phyloP scores from a whole-genome alignment of 2,888 invertebrate genomes.

The Steromphala cineraria region DNA sequence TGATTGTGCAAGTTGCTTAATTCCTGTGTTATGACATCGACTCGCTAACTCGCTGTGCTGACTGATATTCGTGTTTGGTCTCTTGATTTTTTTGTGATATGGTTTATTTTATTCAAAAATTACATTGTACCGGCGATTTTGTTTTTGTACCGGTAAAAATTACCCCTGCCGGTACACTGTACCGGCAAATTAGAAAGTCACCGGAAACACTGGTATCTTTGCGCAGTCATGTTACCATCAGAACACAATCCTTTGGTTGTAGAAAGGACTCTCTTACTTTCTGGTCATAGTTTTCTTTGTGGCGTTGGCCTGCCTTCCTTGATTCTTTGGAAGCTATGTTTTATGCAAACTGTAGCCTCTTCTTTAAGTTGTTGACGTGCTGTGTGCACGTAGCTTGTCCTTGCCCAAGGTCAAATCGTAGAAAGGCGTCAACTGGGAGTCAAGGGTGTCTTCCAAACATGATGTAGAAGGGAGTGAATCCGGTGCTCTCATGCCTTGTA shows the following conservation, averaged over 20 bases:
- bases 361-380: background rate
- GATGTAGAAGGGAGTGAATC: background rate
- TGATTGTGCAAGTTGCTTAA: no score
- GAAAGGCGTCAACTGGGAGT: background rate
- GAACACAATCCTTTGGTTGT: background rate
- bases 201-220: no score
- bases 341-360: background rate
- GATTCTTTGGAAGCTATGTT: background rate
- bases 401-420: background rate
- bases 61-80: no score
- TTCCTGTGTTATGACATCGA: no score
- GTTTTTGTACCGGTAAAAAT: no score
- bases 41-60: no score
- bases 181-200: no score
- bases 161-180: no score
- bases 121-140: no score
- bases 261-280: constrained; percentile 1
- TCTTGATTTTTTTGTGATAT: no score
- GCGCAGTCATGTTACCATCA: no score
- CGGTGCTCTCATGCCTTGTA: background rate
- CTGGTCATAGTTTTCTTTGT: background rate
- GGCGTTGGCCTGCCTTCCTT: background rate
- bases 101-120: no score
- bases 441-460: background rate
- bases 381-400: background rate